phyloP scores from a whole-genome alignment of 2,113 vertebrate genomes.

The Tupaia chinensis region DNA sequence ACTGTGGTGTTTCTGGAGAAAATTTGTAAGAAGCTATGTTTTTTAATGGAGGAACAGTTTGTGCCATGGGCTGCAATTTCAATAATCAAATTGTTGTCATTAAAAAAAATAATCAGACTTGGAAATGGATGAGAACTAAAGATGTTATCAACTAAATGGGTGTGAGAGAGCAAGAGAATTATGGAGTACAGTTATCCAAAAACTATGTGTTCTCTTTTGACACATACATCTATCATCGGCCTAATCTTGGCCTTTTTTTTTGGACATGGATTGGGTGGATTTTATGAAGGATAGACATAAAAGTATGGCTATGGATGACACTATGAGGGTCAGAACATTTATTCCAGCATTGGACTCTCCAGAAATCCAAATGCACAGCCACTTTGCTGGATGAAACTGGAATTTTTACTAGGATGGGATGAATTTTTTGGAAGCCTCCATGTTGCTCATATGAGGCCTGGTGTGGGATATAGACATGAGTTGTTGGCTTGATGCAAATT shows the following conservation, averaged over 20 bases:
- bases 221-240: neutral
- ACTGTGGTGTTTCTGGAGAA: neutral
- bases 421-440: neutral
- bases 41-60: neutral
- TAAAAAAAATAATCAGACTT: conserved; percentile 57
- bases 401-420: neutral
- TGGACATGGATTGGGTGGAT: neutral
- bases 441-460: neutral
- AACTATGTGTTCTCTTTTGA: neutral
- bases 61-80: conserved; percentile 48
- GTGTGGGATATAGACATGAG: neutral
- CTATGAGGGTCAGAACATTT: neutral
- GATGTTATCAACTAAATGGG: neutral
- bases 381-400: neutral
- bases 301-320: neutral
- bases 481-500: neutral
- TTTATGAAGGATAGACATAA: conserved; percentile 21
- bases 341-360: neutral
- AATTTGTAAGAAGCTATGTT: conserved; percentile 27
- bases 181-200: conserved; percentile 11
- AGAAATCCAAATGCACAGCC: neutral
- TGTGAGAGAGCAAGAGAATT: neutral
- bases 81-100: conserved; percentile 40
- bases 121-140: conserved; percentile 39
- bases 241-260: neutral